Percentiles rank a stretch among this genome's conserved stretches.
These are phyloP conservation scores for Campoplex nolae DNA, from an alignment of 2,888 invertebrate genomes.

Conservation along the genomic window DNA sequence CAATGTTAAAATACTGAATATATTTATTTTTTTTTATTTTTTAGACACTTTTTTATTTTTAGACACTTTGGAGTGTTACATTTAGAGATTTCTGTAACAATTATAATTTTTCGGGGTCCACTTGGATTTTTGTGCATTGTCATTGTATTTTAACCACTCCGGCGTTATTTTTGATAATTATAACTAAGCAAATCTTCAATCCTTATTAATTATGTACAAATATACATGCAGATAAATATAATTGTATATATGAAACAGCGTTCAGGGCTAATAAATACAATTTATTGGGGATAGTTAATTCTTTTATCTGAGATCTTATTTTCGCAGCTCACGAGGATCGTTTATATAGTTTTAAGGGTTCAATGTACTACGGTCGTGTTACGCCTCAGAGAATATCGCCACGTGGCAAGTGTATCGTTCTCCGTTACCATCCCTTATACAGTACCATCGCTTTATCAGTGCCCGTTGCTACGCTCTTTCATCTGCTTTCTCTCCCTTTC, in stretches of 20 bases:
- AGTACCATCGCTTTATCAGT: constrained; percentile 36
- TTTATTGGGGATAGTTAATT: constrained; percentile 42
- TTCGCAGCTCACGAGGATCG: neutral
- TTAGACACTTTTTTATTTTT: too few species aligned
- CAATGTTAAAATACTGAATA: neutral
- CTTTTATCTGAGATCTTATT: constrained; percentile 39
- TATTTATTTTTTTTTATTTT: too few species aligned
- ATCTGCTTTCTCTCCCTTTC: neutral
- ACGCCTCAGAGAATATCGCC: constrained; percentile 47
- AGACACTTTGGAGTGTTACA: too few species aligned
- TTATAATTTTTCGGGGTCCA: too few species aligned
- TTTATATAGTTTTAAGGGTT: neutral
- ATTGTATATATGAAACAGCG: neutral
- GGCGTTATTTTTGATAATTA: too few species aligned
- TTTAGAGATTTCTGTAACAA: too few species aligned
- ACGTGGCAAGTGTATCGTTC: constrained; percentile 74
- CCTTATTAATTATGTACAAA: too few species aligned
- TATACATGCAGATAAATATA: too few species aligned
- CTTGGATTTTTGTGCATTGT: neutral
- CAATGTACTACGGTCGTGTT: constrained; percentile 34
- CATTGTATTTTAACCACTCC: too few species aligned
- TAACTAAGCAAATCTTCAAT: too few species aligned
- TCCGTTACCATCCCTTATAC: constrained; percentile 41
- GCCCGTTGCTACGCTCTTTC: constrained; percentile 37
- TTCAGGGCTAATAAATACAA: constrained; percentile 15